Conservation (phyloP, 1,140 invertebrate genomes). For the Micrasema longulum region DNA sequence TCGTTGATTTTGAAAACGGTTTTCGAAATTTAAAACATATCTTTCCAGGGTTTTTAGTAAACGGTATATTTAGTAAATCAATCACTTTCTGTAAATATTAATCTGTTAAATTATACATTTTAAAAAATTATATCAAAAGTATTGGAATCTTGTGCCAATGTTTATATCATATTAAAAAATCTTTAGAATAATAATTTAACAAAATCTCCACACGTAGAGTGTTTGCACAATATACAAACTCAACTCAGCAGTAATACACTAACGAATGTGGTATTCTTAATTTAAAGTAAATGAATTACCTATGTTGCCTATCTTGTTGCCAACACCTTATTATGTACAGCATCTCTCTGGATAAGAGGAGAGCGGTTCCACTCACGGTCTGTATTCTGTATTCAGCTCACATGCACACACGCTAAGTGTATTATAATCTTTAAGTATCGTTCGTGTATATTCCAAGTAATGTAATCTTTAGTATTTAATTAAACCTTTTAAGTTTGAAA, state of each 20-base stretch:
- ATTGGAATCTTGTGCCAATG: conserved; percentile 54
- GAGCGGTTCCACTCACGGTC: too few relatives aligned
- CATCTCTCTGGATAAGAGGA: too few relatives aligned
- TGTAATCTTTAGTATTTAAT: conserved; percentile 42
- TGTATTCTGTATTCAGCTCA: too few relatives aligned
- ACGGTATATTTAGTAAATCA: conserved; percentile 55
- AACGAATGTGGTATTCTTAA: too few relatives aligned
- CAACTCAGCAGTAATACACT: too few relatives aligned
- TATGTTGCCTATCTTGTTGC: too few relatives aligned
- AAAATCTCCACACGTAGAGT: too few relatives aligned
- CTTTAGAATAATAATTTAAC: conserved; percentile 51
- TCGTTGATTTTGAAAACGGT: conserved; percentile 53
- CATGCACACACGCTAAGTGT: conserved; percentile 36
- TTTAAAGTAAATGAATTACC: too few relatives aligned
- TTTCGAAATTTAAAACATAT: conserved; percentile 56
- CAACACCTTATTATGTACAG: too few relatives aligned
- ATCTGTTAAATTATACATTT: conserved; percentile 53
- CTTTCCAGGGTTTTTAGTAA: conserved; percentile 56
- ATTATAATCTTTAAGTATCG: conserved; percentile 36
- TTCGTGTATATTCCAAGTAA: conserved; percentile 44
- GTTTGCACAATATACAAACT: conserved; percentile 30
- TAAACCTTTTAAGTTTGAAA: conserved; percentile 47
- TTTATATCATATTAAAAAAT: conserved; percentile 54
- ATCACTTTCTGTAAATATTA: conserved; percentile 55
- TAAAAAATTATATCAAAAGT: conserved; percentile 53